Percentiles rank a stretch among this genome's conserved stretches.
Conservation (phyloP, 2,797 vertebrate genomes). For the Hydrolagus colliei region DNA sequence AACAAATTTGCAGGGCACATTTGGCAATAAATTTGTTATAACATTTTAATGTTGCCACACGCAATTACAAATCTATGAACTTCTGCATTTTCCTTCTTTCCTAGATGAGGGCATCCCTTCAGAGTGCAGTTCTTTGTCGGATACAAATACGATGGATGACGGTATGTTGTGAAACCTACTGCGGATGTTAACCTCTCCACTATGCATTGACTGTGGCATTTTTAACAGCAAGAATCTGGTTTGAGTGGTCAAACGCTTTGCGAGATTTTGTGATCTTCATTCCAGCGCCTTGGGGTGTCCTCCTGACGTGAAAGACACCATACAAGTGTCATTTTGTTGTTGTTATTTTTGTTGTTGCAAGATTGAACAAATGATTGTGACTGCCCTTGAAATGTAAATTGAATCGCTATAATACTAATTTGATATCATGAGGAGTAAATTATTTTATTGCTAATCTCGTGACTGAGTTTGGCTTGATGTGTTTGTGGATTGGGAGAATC, state of each 20-base stretch:
- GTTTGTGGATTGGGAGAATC: no score
- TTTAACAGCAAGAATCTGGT: neutral
- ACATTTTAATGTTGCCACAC: neutral
- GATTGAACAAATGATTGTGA: no score
- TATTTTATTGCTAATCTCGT: no score
- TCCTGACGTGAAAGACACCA: no score
- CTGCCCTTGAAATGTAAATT: no score
- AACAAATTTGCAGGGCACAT: neutral
- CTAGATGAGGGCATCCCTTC: conserved; percentile 80
- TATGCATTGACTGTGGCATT: neutral
- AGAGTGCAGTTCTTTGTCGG: conserved; percentile 84
- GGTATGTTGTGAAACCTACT: conserved; percentile 54
- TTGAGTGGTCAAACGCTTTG: neutral
- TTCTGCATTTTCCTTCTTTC: neutral
- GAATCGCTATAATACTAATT: no score
- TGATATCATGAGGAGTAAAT: no score
- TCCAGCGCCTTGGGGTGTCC: no score
- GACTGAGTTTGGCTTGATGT: no score
- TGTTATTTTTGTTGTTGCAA: no score
- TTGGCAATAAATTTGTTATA: neutral
- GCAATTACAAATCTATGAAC: neutral
- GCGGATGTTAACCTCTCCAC: neutral
- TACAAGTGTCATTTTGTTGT: no score
- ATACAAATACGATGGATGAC: conserved; percentile 81
- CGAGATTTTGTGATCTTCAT: no score